Conservation (phyloP, 2,113 vertebrate species). For the Pantherophis guttatus region DNA sequence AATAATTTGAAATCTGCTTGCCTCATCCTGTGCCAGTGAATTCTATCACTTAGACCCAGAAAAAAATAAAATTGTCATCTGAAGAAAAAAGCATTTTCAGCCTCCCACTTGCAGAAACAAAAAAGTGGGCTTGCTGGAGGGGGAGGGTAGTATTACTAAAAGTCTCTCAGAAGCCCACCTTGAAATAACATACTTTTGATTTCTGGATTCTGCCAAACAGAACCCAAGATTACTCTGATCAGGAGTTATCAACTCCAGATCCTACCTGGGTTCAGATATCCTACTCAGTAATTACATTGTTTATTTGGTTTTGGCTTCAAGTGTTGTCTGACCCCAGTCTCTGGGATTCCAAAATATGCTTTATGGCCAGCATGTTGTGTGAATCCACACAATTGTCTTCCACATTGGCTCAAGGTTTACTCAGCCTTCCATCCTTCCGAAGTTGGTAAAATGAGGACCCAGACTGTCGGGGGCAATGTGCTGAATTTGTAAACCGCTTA, state of each 20-base stretch:
- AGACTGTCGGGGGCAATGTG: not conserved
- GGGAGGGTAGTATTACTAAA: not conserved
- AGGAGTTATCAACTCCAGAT: not conserved
- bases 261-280: not conserved
- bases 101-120: not conserved
- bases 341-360: not conserved
- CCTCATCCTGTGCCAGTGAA: not conserved
- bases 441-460: not conserved
- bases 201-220: not conserved
- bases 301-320: not conserved
- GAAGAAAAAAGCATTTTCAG: not conserved
- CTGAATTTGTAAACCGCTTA: not conserved
- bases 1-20: not conserved
- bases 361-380: not conserved
- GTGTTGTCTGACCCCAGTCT: not conserved
- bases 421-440: not conserved
- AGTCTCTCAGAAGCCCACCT: not conserved
- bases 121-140: not conserved
- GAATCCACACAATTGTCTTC: not conserved
- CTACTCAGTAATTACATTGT: not conserved
- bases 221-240: not conserved
- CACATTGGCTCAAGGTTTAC: not conserved
- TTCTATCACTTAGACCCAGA: not conserved
- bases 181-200: not conserved
- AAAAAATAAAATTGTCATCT: not conserved